A percentile compares a stretch with the other conserved stretches of the same genome.
phyloP scores from a whole-genome alignment of 1,140 invertebrate species.

The Tetraneura akinire region DNA sequence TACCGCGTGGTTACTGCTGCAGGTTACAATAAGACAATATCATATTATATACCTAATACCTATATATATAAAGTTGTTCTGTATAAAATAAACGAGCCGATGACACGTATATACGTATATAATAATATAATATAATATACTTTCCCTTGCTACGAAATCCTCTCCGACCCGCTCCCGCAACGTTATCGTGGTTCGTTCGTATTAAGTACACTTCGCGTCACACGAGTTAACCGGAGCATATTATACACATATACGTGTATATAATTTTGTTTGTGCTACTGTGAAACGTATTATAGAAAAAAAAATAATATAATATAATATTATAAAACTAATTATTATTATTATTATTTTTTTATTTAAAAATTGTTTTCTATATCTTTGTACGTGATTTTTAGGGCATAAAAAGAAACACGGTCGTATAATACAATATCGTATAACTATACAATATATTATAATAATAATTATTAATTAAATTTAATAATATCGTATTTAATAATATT shows the following conservation, averaged over 20 bases:
- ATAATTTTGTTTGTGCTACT: no score
- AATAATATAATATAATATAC: not conserved
- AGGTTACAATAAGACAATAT: not conserved
- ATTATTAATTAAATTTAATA: no score
- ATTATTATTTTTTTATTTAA: no score
- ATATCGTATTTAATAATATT: no score
- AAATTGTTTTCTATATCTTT: not conserved
- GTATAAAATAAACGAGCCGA: not conserved
- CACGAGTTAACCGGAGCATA: constrained; percentile 14
- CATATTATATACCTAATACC: not conserved
- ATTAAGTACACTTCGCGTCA: constrained; percentile 3
- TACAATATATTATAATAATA: no score
- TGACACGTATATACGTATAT: not conserved
- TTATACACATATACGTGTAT: not conserved
- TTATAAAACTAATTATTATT: no score
- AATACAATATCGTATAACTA: not conserved
- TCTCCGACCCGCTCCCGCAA: no score
- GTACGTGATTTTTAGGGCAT: constrained; percentile 25
- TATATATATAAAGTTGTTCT: not conserved
- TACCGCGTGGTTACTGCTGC: no score
- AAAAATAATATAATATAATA: no score
- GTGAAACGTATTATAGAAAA: no score
- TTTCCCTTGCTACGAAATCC: no score
- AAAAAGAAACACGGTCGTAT: not conserved
- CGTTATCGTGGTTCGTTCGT: not conserved